Base-by-base conservation (phyloP, 1,140 invertebrate genomes). In the Lepidostoma basale region DNA sequence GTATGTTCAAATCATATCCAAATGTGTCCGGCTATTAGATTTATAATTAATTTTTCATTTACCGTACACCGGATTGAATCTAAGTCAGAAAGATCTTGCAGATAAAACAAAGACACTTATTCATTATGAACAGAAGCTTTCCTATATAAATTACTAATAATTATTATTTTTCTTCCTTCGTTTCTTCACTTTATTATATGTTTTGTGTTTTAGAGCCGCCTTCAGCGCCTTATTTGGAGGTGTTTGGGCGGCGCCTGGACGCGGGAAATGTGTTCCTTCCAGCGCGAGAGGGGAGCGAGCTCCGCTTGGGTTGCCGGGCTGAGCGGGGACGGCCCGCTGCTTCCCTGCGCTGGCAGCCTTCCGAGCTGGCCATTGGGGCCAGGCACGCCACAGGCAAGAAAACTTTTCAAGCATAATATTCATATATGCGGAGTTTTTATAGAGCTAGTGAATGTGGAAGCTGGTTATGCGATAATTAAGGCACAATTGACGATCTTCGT, bases 221-320 rank as follows among this genome's bases (percentile, higher is more conserved):
- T 20, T 86, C 89, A 59, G 86, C 90, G 18, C 90, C 90, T 49
- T 94, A 93, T 77, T 82, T 93, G 73, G 84, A 91, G 74, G 91
- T 93, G 76, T 91, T 93, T 78, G 90, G 90, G 5, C 81, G 90
- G 10, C 86, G 92, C 22, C 81, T 94, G 72, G 91, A 93, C 82
- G 88, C 91, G 0, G 90, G 91, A 65, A 94, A 93, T 79, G 88
- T 90, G 54, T 94, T 92, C 80, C 88, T 94, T 70, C 91, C 91
- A 0, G 90, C 92, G 8, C 87, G 91, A 74, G 92, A 94, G 78
- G 91, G 90, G 74, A 89, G 89, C 10, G 89, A 90, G 74, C 81
- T 95, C 26, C 89, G 88, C 40, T 85, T 95, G 54, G 86, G 91
- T 69, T 96, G 93, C 76, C 88, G 93, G 3, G 91, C 90, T 56